Base-by-base conservation (phyloP, 2,113 vertebrate species). In the Brachypodius melanocephalos region DNA sequence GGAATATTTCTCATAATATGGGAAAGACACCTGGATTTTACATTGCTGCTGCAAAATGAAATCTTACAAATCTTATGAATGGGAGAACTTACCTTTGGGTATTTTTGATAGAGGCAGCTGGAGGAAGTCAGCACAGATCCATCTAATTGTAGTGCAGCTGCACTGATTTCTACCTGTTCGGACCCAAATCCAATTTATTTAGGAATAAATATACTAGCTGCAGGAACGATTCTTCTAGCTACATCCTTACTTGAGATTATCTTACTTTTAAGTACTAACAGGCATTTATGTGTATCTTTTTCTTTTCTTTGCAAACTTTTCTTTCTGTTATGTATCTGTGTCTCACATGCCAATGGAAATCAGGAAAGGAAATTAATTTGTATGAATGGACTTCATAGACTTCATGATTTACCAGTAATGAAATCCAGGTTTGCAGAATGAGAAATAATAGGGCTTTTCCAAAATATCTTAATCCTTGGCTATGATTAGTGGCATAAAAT, bases 391-490 rank as follows among this genome's bases (percentile, higher is more conserved):
- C 63, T 94, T 95, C 22, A 85, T 93, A 76, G 88, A 82, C 54
- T 83, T 91, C 42, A 25, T 90, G 71, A 87, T 94, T 91, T 94
- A 85, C 81, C 49, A 67, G 71, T 95, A 96, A 96, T 94, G 78
- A 96, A 93, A 76, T 79, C 88, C 38, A 59, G 74, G 49, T 90
- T 96, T 94, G 78, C 59, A 75, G 90, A 91, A 96, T 90, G 75
- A 94, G 62, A 88, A 96, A 72, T 88, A 91, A 88, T 94, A 83
- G 58, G 62, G 71, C 75, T 94, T 97, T 97, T 97, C 95, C 92
- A 96, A 95, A 97, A 95, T 91, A 93, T 85, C 88, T 93, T 94
- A 96, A 95, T 95, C 78, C 78, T 93, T 97, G 90, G 92, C 95
- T 95, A 79, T 93, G 90, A 58, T 85, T 82, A 90, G 92, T 88